Percentiles rank a stretch among this genome's conserved stretches.
Conservation (phyloP, 2,797 vertebrate species). For the Pipistrellus nathusii region DNA sequence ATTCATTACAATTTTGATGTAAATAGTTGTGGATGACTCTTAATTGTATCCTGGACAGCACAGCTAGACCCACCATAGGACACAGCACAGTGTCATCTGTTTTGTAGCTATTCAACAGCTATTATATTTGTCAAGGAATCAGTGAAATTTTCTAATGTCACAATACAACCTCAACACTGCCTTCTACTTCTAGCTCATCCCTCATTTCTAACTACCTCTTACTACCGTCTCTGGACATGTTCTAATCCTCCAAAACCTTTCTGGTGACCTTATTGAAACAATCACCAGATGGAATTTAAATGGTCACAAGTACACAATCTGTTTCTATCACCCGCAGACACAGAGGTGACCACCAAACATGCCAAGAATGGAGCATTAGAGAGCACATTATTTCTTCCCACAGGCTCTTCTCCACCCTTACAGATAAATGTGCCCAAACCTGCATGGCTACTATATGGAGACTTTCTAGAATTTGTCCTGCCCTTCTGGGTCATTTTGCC, state of each 20-base stretch:
- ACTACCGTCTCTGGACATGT: not conserved
- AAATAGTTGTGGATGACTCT: not conserved
- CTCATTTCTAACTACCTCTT: not conserved
- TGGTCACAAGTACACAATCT: not conserved
- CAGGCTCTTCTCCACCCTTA: not conserved
- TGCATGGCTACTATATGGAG: not conserved
- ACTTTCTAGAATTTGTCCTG: slow-evolving; percentile 26
- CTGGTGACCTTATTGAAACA: not conserved
- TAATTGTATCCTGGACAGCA: not conserved
- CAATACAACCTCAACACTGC: not conserved
- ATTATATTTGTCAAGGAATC: not conserved
- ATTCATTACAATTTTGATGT: slow-evolving; percentile 9
- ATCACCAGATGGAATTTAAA: not conserved
- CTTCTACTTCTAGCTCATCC: not conserved
- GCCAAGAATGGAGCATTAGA: not conserved
- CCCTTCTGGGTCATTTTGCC: not conserved
- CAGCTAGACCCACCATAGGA: not conserved
- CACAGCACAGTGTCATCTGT: not conserved
- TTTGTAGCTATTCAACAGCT: not conserved
- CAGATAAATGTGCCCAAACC: not conserved
- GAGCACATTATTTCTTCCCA: not conserved
- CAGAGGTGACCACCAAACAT: not conserved
- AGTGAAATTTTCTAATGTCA: not conserved
- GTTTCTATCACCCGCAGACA: not conserved
- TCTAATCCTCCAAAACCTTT: not conserved